Evolutionary conservation across 2,113 vertebrate genomes (phyloP).

Genomic region (Dicentrarchus labrax): DNA sequence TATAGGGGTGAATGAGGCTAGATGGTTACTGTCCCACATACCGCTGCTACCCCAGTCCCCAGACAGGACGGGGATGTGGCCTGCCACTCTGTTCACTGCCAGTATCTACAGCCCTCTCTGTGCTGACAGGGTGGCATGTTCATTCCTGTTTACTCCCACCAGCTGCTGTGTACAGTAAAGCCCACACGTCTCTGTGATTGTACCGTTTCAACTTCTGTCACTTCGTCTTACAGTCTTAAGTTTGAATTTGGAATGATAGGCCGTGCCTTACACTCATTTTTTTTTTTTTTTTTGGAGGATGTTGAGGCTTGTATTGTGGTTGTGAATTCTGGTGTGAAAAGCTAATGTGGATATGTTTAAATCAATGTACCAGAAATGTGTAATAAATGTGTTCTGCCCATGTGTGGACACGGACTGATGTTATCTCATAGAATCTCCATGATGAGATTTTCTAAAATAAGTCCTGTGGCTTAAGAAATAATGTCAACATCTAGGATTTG

Average conservation of each 20-base stretch:
- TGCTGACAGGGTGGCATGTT: slow-evolving; percentile 62
- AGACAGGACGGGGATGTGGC: slow-evolving; percentile 56
- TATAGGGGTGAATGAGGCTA: slow-evolving; percentile 63
- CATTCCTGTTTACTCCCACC: slow-evolving; percentile 63
- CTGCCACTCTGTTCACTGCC: slow-evolving; percentile 42
- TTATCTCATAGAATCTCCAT: slow-evolving; percentile 15
- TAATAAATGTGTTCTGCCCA: slow-evolving; percentile 15
- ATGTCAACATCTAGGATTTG: slow-evolving; percentile 44
- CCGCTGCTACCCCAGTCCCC: slow-evolving; percentile 55
- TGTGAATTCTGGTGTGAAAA: slow-evolving; percentile 6
- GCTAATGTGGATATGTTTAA: too few relatives aligned
- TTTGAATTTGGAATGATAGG: slow-evolving; percentile 8
- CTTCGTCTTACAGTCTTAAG: slow-evolving; percentile 29
- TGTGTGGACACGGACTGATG: slow-evolving; percentile 32
- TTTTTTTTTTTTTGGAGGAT: too few relatives aligned
- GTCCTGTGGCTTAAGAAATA: slow-evolving; percentile 27
- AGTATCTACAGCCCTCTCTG: slow-evolving; percentile 40
- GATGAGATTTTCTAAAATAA: slow-evolving; percentile 37
- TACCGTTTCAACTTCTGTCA: slow-evolving; percentile 36
- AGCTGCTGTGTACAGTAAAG: slow-evolving; percentile 59
- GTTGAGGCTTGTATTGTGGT: neutral
- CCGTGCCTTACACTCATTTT: neutral
- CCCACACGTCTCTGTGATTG: slow-evolving; percentile 45
- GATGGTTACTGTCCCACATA: slow-evolving; percentile 74
- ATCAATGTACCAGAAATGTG: neutral